These are phyloP conservation scores for Caenorhabditis elegans DNA, from an alignment of 1,140 invertebrate species.

Conservation along the genomic window WBcel235 BX284604.4:7953001-7953500, in stretches of 20 bases:
- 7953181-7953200: neutral
- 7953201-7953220: neutral
- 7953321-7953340: neutral
- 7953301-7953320: neutral
- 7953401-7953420: neutral
- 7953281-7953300: neutral
- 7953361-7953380: neutral
- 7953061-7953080: neutral
- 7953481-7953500: neutral
- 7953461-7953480: neutral
- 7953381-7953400: neutral
- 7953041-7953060: too few relatives aligned
- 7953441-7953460: neutral
- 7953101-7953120: neutral
- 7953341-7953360: slow-evolving; percentile 12
- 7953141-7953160: neutral
- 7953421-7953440: neutral
- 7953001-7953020: too few relatives aligned
- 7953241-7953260: neutral
- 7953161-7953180: slow-evolving; percentile 5
- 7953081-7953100: neutral
- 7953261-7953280: neutral
- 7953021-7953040: too few relatives aligned
- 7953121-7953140: neutral
- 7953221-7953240: neutral